phyloP scores from a whole-genome alignment of 2,113 vertebrate genomes.

The Pteruthius melanotis region DNA sequence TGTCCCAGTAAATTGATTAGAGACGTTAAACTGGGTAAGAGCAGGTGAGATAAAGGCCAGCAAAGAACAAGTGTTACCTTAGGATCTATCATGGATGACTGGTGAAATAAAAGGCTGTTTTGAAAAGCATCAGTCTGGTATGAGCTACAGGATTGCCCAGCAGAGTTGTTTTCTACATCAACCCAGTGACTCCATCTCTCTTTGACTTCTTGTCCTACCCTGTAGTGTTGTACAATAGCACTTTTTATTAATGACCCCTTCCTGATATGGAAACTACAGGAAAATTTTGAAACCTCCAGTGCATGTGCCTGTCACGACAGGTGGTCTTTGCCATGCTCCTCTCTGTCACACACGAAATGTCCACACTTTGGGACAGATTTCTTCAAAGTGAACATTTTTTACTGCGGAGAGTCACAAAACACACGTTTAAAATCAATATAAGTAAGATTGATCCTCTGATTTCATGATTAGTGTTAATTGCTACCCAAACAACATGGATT shows the following conservation, averaged over 20 bases:
- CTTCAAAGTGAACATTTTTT: background rate
- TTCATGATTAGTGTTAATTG: background rate
- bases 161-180: background rate
- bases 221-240: background rate
- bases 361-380: background rate
- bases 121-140: background rate
- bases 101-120: background rate
- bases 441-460: background rate
- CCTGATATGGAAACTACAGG: background rate
- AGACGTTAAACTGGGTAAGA: background rate
- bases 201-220: background rate
- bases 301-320: background rate
- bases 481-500: background rate
- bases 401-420: background rate
- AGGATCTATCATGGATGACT: background rate
- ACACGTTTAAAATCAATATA: background rate
- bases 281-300: background rate
- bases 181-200: background rate
- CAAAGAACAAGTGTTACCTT: background rate
- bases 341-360: background rate
- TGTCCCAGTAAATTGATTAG: background rate
- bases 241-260: background rate
- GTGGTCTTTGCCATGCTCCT: rapidly evolving
- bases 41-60: background rate
- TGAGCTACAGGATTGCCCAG: background rate